Evolutionary conservation across 2,888 invertebrate genomes (phyloP), one percentile per base, ranked within the genome.

Genomic region (Catocala sponsa): DNA sequence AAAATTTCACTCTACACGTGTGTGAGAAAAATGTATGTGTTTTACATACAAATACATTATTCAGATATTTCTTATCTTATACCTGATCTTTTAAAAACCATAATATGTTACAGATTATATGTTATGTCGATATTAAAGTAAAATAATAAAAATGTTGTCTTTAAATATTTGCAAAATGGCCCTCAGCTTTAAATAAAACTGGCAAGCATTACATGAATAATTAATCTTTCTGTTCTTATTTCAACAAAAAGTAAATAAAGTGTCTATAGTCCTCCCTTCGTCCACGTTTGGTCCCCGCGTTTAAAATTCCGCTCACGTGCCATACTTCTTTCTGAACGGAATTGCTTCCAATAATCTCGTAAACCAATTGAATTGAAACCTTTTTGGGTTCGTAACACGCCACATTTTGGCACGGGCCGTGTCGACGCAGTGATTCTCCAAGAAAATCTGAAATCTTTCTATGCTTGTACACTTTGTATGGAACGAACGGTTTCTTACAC

Each of bases 321-420:
- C 87, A 87, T 89, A 91, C 86, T 94, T 92, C 92, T 92, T 92
- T 92, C 90, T 87, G 89, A 90, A 88, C 90, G 88, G 91, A 91
- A 94, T 94, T 92, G 92, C 88, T 89, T 88, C 91, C 90, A 89
- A 90, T 90, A 91, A 90, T 86, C 81, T 74, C 72, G 76, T 74
- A 73, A 77, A 81, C 81, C 88, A 85, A 90, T 90, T 89, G 90
- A 90, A 90, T 91, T 87, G 83, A 86, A 91, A 89, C 91, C 92
- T 89, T 90, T 86, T 83, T 81, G 77, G 76, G 83, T 77, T 79
- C 66, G 86, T 79, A 86, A 86, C 86, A 93, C 79, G 91, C 85
- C 82, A 81, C 89, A 89, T 83, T 91, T 91, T 91, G 83, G 84
- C 84, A 76, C 80, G 76, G 59, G 68, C 65, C 65, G 72, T 79